Evolutionary conservation across 35 echinoderm and acorn worm species (phyloP), one percentile per base, ranked within the genome.

Genomic region (Nesometra sesokonis): DNA sequence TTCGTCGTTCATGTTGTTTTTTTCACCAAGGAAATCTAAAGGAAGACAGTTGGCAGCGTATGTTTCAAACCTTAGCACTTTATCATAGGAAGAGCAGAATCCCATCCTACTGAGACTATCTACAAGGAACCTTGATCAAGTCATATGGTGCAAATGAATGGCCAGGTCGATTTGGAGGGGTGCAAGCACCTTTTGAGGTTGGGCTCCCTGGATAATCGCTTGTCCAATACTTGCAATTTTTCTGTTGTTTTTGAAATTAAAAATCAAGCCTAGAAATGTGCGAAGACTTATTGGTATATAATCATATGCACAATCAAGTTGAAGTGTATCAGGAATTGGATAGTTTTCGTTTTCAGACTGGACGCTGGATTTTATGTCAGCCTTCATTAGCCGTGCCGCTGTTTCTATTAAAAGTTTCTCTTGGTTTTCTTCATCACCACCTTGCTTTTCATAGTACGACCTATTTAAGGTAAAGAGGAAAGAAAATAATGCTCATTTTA

Each of bases 281-380:
- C 40, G 38, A 7, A 93, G 88, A 27, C 82, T 86, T 30, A 13
- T 37, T 78, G 91, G 87, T 57, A 93, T 17, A 36, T 46, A 93
- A 13, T 31, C 19, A 77, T 90, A 38, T 32, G 91, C 88, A 76
- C 46, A 85, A 90, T 93, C 88, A 47, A 93, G 88, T 77, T 90
- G 85, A 38, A 93, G 88, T 31, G 30, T 82, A 3, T 90, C 46
- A 32, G 82, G 29, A 57, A 36, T 86, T 52, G 91, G 91, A 46
- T 93, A 89, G 67, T 90, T 32, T 76, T 93, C 47, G 13, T 46
- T 90, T 34, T 90, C 37, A 78, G 91, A 90, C 17, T 87, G 84
- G 33, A 93, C 47, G 77, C 86, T 87, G 57, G 88, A 78, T 82
- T 93, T 93, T 39, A 93, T 93, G 82, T 93, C 91, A 87, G 87